phyloP scores from a whole-genome alignment of 1,140 invertebrate genomes.

The Lordiphosa collinella region DNA sequence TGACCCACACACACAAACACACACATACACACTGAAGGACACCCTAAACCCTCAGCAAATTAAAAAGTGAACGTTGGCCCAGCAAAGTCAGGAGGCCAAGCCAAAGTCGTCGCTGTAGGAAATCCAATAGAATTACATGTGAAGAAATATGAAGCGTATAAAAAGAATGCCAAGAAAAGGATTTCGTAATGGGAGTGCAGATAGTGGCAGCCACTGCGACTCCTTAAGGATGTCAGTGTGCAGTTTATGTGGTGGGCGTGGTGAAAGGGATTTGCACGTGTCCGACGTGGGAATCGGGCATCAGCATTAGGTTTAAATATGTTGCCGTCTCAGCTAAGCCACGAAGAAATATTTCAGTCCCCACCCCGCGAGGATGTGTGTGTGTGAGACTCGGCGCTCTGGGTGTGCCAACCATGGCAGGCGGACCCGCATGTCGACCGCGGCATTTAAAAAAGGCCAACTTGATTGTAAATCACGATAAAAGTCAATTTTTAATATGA shows the following conservation, averaged over 20 bases:
- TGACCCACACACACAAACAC: slow-evolving; percentile 13
- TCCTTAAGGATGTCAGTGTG: slow-evolving; percentile 54
- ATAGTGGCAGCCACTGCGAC: slow-evolving; percentile 31
- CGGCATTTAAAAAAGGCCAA: slow-evolving; percentile 75
- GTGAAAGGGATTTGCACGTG: slow-evolving; percentile 66
- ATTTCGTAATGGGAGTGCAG: slow-evolving; percentile 43
- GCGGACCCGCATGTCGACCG: slow-evolving; percentile 62
- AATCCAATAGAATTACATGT: slow-evolving; percentile 64
- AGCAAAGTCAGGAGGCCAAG: slow-evolving; percentile 40
- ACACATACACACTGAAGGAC: background rate
- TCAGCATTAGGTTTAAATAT: slow-evolving; percentile 64
- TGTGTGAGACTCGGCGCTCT: slow-evolving; percentile 19
- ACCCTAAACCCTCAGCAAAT: slow-evolving; percentile 20
- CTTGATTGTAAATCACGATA: slow-evolving; percentile 77
- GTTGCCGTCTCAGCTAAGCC: slow-evolving; percentile 66
- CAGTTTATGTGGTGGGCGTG: slow-evolving; percentile 45
- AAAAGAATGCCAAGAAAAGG: slow-evolving; percentile 39
- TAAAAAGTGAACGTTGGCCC: slow-evolving; percentile 18
- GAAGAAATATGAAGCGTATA: slow-evolving; percentile 58
- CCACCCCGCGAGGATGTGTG: slow-evolving; percentile 18
- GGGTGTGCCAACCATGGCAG: slow-evolving; percentile 15
- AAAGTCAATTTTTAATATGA: slow-evolving; percentile 78
- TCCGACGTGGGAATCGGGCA: slow-evolving; percentile 50
- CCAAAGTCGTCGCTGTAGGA: slow-evolving; percentile 37
- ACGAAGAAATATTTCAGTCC: slow-evolving; percentile 65